A percentile compares a stretch with the other conserved stretches of the same genome.
These are phyloP conservation scores for Cacatua alba DNA, from an alignment of 2,113 vertebrate genomes.

Conservation along the genomic window DNA sequence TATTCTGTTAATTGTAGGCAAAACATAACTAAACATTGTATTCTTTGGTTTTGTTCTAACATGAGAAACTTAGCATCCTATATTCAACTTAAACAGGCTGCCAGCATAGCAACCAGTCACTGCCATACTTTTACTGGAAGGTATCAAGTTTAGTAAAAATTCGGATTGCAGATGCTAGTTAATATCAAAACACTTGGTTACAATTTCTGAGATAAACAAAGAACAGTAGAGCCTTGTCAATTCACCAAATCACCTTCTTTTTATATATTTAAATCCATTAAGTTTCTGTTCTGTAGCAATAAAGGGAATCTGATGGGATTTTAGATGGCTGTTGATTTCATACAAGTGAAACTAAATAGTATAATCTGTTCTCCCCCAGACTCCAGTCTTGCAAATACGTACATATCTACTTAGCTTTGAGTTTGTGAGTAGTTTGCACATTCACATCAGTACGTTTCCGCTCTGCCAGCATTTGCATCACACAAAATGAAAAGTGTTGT, in stretches of 20 bases:
- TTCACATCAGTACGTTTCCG: neutral
- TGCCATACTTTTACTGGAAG: neutral
- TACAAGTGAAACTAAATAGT: neutral
- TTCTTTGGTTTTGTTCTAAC: constrained; percentile 57
- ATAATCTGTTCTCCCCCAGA: neutral
- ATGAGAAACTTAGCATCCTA: constrained; percentile 40
- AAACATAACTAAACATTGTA: constrained; percentile 48
- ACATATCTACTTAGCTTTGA: neutral
- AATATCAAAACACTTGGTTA: neutral
- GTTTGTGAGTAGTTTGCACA: neutral
- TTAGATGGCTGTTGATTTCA: neutral
- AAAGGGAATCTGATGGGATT: neutral
- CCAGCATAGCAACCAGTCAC: neutral
- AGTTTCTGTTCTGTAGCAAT: neutral
- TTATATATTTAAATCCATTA: neutral
- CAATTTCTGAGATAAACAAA: neutral
- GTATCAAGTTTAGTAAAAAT: neutral
- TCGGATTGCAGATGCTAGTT: rapidly evolving
- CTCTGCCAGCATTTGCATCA: neutral
- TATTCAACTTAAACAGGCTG: constrained; percentile 37
- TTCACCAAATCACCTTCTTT: neutral
- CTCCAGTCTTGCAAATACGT: neutral
- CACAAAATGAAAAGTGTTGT: neutral
- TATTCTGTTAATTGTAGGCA: constrained; percentile 71
- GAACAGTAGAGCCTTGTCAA: neutral